Base-by-base conservation (phyloP, 1,140 invertebrate genomes). In the Nylanderia fulva region DNA sequence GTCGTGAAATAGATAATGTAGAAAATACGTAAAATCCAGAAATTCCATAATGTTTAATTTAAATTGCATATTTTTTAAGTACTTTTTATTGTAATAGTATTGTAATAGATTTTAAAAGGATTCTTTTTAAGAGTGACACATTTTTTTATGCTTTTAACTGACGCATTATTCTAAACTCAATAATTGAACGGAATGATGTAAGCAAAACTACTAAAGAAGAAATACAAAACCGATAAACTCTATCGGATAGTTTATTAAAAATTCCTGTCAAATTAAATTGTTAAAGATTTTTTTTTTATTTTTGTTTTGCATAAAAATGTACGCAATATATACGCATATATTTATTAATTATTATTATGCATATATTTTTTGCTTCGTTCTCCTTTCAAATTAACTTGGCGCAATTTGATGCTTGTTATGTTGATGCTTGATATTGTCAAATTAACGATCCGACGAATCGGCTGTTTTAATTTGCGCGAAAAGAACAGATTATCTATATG, bases 381-480 rank as follows among this genome's bases (percentile, higher is more conserved):
- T 48, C n/a, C n/a, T n/a, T n/a, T n/a, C 63, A 56, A 54, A 83
- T 85, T 83, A 74, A 68, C 68, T 58, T n/a, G 52, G 27, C 45
- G 79, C 86, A 85, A 86, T 84, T 85, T 76, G 85, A 90, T 58
- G 87, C 88, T 91, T 90, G 88, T 89, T 90, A 90, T 86, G 86
- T 71, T 72, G 86, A 87, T 77, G 75, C 45, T 52, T 45, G 83
- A 86, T 86, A 88, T 85, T 87, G 87, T 82, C 79, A 85, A 90
- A 90, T 91, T 91, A 92, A 91, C 89, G 89, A 79, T 77, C 82
- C 63, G 69, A 48, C 39, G 76, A 85, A 76, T 88, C 84, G 84
- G 84, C 74, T 85, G 86, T 92, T 92, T 92, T 92, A 91, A 92
- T 92, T 91, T 91, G 84, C 58, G 29, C 82, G 60, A 88, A 90